Percentiles rank a stretch among this genome's conserved stretches.
Evolutionary conservation across 2,113 vertebrate genomes (phyloP).

Genomic region (Hydrochoerus hydrochaeris): DNA sequence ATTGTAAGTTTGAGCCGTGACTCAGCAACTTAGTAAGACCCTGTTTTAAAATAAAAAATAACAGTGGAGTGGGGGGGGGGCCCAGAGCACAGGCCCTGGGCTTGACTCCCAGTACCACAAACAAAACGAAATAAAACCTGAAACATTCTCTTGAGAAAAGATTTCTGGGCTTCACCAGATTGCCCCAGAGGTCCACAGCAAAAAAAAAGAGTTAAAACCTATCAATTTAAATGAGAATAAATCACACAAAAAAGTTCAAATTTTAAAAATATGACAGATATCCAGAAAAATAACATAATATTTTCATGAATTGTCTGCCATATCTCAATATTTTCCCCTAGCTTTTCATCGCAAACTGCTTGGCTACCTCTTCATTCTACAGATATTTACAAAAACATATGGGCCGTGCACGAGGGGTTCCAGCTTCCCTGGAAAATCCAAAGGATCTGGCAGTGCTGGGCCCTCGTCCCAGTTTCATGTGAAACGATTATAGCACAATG

Average conservation of each 20-base stretch:
- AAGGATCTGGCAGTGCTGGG: background rate
- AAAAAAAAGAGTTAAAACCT: background rate
- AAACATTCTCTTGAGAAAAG: background rate
- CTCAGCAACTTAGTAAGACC: background rate
- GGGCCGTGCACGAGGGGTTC: background rate
- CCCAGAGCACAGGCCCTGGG: background rate
- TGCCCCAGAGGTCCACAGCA: background rate
- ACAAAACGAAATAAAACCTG: background rate
- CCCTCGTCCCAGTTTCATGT: background rate
- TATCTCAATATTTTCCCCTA: constrained; percentile 2
- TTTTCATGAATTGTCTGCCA: constrained; percentile 6
- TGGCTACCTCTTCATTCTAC: constrained; percentile 1
- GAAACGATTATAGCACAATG: background rate
- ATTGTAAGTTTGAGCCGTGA: background rate
- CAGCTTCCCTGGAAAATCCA: background rate
- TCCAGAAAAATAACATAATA: background rate
- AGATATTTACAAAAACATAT: constrained; percentile 13
- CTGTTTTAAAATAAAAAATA: background rate
- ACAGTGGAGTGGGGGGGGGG: background rate
- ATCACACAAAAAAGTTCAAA: background rate
- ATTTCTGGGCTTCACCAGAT: background rate
- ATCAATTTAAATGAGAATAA: background rate
- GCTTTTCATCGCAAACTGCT: background rate
- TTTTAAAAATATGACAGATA: background rate
- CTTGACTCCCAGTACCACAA: background rate